These are phyloP conservation scores for Erynnis tages DNA, from an alignment of 2,888 invertebrate species.

Conservation along the genomic window DNA sequence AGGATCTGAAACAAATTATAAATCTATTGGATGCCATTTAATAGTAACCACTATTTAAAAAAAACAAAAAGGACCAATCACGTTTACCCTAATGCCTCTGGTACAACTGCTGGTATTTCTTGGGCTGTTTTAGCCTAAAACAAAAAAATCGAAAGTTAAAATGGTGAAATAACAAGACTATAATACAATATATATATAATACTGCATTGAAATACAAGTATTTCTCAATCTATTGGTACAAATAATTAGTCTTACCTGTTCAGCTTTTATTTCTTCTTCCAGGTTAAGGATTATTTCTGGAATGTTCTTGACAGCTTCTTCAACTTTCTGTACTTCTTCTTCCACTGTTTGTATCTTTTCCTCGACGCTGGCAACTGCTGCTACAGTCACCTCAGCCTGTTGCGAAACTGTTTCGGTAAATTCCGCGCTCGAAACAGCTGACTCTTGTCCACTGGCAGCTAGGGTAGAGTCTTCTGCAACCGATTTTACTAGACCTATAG, in stretches of 20 bases:
- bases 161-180: too few relatives aligned
- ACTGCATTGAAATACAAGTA: too few relatives aligned
- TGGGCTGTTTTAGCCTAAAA: constrained; percentile 36
- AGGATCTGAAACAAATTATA: constrained; percentile 43
- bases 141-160: too few relatives aligned
- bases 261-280: constrained; percentile 53
- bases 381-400: constrained; percentile 3
- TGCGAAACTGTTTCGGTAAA: background rate
- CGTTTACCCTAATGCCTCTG: constrained; percentile 51
- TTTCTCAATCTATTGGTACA: too few relatives aligned
- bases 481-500: background rate
- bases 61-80: too few relatives aligned
- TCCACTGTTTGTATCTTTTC: constrained; percentile 20
- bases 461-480: background rate
- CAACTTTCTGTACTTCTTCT: constrained; percentile 37
- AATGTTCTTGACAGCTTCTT: constrained; percentile 50
- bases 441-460: constrained; percentile 15
- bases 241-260: constrained; percentile 59
- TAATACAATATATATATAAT: too few relatives aligned
- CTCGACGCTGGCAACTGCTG: constrained; percentile 2
- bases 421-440: constrained; percentile 9
- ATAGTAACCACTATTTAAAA: too few relatives aligned
- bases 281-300: constrained; percentile 54
- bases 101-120: constrained; percentile 31
- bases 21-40: too few relatives aligned